Conservation (phyloP, 2,888 invertebrate genomes). For the Eilema caniola region DNA sequence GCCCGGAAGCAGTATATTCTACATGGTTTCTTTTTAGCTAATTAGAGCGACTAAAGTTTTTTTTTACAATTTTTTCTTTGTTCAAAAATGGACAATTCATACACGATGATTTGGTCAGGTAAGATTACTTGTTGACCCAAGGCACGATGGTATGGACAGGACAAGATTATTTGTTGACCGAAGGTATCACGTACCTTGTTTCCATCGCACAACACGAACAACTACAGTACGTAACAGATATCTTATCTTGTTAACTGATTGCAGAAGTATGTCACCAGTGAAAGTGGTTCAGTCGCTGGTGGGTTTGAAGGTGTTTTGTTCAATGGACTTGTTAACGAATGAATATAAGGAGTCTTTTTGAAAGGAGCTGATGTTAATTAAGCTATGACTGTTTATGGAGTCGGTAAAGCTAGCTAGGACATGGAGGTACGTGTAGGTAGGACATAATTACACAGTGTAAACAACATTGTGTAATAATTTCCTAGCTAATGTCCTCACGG, state of each 20-base stretch:
- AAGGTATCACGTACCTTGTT: conserved; percentile 11
- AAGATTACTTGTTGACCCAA: not conserved
- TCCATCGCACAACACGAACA: conserved; percentile 13
- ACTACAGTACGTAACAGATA: conserved; percentile 37
- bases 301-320: conserved; percentile 29
- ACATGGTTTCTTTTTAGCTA: too few species aligned
- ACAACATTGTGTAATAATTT: too few species aligned
- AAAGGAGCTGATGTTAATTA: not conserved
- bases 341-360: not conserved
- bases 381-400: not conserved
- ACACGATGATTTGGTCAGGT: not conserved
- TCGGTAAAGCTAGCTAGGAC: too few species aligned
- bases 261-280: conserved; percentile 44
- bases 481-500: too few species aligned
- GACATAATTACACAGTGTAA: too few species aligned
- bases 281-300: conserved; percentile 43
- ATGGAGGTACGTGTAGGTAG: too few species aligned
- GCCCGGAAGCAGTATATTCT: too few species aligned
- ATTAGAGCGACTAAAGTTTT: too few species aligned
- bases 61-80: too few species aligned
- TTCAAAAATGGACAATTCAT: too few species aligned
- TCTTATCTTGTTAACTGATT: conserved; percentile 32
- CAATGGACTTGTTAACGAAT: conserved; percentile 12
- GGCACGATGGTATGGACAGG: not conserved
- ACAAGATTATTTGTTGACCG: not conserved